A percentile compares a stretch with the other conserved stretches of the same genome.
Evolutionary conservation across 2,888 invertebrate species (phyloP).

Genomic region (Caenorhabditis sp.): DNA sequence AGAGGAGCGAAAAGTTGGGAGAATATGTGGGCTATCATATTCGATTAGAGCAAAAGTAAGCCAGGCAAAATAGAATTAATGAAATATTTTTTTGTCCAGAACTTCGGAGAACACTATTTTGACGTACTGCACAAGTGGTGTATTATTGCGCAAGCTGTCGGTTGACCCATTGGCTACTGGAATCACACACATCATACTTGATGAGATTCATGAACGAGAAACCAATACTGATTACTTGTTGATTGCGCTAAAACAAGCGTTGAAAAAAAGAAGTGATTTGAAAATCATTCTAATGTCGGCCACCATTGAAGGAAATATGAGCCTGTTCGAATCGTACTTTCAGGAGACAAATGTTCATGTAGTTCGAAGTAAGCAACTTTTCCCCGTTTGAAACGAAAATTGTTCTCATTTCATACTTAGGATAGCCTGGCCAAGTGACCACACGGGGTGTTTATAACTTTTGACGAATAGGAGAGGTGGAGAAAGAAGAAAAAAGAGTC

Average conservation of each 20-base stretch:
- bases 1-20: constrained; percentile 83
- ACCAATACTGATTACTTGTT: constrained; percentile 90
- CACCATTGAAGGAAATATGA: constrained; percentile 80
- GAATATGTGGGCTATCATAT: constrained; percentile 88
- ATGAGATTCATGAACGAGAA: constrained; percentile 95
- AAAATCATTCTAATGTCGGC: constrained; percentile 87
- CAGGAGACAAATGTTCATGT: constrained; percentile 78
- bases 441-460: too few species aligned
- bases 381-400: too few species aligned
- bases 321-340: constrained; percentile 85
- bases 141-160: constrained; percentile 86
- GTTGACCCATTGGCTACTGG: constrained; percentile 79
- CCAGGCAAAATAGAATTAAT: background rate
- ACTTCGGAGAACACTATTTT: constrained; percentile 82
- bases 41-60: constrained; percentile 82
- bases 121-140: constrained; percentile 90
- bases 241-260: constrained; percentile 77
- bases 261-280: constrained; percentile 54
- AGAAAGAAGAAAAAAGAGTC: too few species aligned
- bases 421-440: too few species aligned
- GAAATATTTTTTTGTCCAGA: constrained; percentile 72
- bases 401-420: too few species aligned
- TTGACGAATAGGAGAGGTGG: too few species aligned
- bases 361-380: constrained; percentile 76
- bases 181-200: constrained; percentile 81